Percentiles rank a stretch among this genome's conserved stretches.
These are phyloP conservation scores for Pachycephala philippinensis DNA, from an alignment of 2,113 vertebrate species.

Conservation along the genomic window DNA sequence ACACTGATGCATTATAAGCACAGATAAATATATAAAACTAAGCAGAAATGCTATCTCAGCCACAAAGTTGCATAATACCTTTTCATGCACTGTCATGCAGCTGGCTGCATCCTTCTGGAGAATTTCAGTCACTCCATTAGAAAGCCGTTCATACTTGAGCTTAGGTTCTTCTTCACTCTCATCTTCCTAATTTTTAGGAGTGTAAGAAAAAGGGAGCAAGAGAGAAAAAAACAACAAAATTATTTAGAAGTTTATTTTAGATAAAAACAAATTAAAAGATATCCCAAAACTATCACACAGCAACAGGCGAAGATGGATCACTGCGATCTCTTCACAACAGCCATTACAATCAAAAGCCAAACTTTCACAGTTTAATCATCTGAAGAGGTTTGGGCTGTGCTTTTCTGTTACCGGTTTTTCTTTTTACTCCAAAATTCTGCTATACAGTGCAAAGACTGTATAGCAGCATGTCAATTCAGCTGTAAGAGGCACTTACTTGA, in stretches of 20 bases:
- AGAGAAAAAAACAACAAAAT: not conserved
- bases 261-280: not conserved
- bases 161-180: conserved; percentile 98
- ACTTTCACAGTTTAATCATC: not conserved
- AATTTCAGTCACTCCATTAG: conserved; percentile 94
- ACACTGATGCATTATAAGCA: not conserved
- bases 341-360: conserved; percentile 28
- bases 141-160: conserved; percentile 94
- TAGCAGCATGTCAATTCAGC: not conserved
- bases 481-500: not conserved
- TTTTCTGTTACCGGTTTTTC: not conserved
- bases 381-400: not conserved
- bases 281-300: not conserved
- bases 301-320: not conserved
- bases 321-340: not conserved
- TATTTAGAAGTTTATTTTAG: not conserved
- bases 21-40: not conserved
- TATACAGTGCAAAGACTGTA: not conserved
- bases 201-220: not conserved
- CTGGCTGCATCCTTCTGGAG: conserved; percentile 96
- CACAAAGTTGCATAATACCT: conserved; percentile 75
- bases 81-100: conserved; percentile 97
- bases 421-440: not conserved
- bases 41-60: not conserved
- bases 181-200: conserved; percentile 81